These are phyloP conservation scores for Prunella fulvescens DNA, from an alignment of 2,113 vertebrate genomes.

Conservation along the genomic window DNA sequence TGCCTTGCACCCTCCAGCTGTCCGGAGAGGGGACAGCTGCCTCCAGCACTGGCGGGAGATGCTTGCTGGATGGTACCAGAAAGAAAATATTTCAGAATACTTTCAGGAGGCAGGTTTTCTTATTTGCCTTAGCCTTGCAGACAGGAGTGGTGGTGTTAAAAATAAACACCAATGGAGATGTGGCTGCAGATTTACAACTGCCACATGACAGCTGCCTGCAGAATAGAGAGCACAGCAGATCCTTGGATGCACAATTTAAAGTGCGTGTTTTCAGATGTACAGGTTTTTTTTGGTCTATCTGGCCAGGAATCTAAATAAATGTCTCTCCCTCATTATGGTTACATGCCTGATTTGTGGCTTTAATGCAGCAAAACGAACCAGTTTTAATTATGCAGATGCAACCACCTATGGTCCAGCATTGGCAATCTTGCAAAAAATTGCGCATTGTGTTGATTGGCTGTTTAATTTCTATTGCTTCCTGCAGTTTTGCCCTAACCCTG, in stretches of 20 bases:
- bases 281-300: background rate
- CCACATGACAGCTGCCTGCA: background rate
- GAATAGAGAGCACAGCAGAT: background rate
- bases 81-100: background rate
- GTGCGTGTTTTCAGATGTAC: background rate
- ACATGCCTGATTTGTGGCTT: background rate
- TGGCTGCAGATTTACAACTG: background rate
- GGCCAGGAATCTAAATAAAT: background rate
- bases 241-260: background rate
- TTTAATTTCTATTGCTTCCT: background rate
- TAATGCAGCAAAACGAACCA: background rate
- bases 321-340: background rate
- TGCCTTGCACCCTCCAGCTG: background rate
- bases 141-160: background rate
- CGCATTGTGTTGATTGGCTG: background rate
- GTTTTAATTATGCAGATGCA: background rate
- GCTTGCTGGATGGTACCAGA: background rate
- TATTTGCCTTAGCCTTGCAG: background rate
- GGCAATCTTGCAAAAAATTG: conserved; percentile 31
- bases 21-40: background rate
- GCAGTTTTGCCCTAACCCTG: background rate
- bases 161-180: background rate
- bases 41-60: background rate
- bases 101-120: background rate
- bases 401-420: background rate